Evolutionary conservation across 2,113 vertebrate species (phyloP).

Genomic region (Brachypteracias leptosomus): DNA sequence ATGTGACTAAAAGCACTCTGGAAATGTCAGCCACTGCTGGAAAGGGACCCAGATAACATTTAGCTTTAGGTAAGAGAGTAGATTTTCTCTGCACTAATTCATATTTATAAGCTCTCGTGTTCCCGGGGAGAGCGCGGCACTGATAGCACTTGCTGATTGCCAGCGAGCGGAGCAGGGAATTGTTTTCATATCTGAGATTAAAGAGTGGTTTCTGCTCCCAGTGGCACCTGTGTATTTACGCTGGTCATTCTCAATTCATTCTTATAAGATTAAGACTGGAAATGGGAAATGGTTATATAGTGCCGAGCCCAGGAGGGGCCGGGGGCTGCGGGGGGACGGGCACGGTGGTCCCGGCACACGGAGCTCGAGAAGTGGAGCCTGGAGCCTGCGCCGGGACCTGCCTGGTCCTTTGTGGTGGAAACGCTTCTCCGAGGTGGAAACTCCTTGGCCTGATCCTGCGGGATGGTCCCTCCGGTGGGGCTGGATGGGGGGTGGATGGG

Average conservation of each 20-base stretch:
- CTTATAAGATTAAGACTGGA: slow-evolving; percentile 65
- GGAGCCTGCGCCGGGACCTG: accelerated
- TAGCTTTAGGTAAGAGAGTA: slow-evolving; percentile 74
- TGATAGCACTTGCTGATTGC: slow-evolving; percentile 64
- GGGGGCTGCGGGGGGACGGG: not conserved
- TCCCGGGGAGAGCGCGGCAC: slow-evolving; percentile 56
- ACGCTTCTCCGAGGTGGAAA: accelerated
- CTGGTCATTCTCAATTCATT: slow-evolving; percentile 58
- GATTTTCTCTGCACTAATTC: slow-evolving; percentile 73
- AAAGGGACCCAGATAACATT: slow-evolving; percentile 73
- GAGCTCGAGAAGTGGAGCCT: accelerated
- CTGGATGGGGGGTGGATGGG: not conserved
- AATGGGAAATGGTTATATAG: slow-evolving; percentile 39
- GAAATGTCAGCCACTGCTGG: slow-evolving; percentile 71
- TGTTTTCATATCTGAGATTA: slow-evolving; percentile 68
- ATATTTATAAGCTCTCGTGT: slow-evolving; percentile 73
- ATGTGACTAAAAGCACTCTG: slow-evolving; percentile 71
- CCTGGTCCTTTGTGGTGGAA: accelerated
- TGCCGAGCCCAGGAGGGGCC: not conserved
- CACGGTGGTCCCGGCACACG: not conserved
- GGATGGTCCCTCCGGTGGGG: not conserved
- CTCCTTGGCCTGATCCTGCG: accelerated
- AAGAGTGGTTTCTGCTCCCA: slow-evolving; percentile 56
- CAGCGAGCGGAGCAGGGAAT: slow-evolving; percentile 56
- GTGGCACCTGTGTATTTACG: slow-evolving; percentile 63